Evolutionary conservation across 2,113 vertebrate species (phyloP).

Genomic region (Muscicapa adusta): DNA sequence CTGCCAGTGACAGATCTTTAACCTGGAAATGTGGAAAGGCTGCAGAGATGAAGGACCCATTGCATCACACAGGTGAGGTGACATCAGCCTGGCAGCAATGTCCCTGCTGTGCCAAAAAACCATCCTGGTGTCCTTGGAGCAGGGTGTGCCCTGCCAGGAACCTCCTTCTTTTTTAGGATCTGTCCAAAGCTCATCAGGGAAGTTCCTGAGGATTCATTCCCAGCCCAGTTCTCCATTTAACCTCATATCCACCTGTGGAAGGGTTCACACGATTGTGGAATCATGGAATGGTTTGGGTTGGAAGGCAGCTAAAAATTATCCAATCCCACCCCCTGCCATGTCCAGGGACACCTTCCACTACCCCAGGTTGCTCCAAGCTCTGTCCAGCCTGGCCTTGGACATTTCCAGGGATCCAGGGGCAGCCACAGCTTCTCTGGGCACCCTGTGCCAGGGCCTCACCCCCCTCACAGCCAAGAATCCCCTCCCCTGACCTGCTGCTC

Average conservation of each 20-base stretch:
- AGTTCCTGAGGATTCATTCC: not conserved
- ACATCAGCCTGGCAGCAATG: not conserved
- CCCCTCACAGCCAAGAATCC: not conserved
- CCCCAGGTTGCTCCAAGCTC: not conserved
- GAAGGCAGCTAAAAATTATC: not conserved
- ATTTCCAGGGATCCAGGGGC: not conserved
- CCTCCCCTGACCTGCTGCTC: not conserved
- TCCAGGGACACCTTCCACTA: not conserved
- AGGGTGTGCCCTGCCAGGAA: not conserved
- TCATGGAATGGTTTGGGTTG: not conserved
- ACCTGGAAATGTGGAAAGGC: not conserved
- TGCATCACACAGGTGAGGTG: not conserved
- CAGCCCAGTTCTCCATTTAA: not conserved
- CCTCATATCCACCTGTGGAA: not conserved
- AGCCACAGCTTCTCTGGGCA: not conserved
- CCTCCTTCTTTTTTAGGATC: not conserved
- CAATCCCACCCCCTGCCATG: not conserved
- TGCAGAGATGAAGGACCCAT: not conserved
- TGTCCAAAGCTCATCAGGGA: not conserved
- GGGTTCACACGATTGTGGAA: not conserved
- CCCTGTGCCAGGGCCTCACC: rapidly evolving
- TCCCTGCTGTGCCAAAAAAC: not conserved
- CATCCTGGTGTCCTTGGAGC: not conserved
- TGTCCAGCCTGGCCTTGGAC: not conserved
- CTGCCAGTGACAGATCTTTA: not conserved